Percentiles rank a stretch among this genome's conserved stretches.
These are phyloP conservation scores for Fregata magnificens DNA, from an alignment of 2,113 vertebrate species.

Conservation along the genomic window DNA sequence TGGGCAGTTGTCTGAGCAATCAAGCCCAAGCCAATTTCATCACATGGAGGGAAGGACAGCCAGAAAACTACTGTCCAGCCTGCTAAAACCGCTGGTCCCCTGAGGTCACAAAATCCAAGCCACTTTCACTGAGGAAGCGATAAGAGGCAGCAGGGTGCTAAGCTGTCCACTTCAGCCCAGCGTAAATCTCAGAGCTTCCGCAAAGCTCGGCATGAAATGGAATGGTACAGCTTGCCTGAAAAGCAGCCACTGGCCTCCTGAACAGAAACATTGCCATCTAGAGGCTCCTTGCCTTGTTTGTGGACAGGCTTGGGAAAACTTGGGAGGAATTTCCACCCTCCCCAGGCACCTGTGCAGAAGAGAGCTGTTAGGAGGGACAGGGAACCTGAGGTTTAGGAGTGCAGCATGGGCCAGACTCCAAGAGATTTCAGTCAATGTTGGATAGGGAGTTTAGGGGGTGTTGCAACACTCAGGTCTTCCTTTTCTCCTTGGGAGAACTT, in stretches of 20 bases:
- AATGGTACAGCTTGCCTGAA: not conserved
- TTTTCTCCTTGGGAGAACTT: not conserved
- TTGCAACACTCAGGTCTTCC: not conserved
- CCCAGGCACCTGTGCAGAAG: not conserved
- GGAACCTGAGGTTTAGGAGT: not conserved
- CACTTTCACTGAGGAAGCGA: not conserved
- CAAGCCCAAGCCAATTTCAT: not conserved
- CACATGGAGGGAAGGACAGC: not conserved
- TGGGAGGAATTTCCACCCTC: not conserved
- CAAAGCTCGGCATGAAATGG: not conserved
- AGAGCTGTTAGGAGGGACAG: not conserved
- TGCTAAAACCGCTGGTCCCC: not conserved
- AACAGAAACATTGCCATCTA: constrained; percentile 79
- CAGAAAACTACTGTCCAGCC: not conserved
- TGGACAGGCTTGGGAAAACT: not conserved
- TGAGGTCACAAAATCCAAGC: not conserved
- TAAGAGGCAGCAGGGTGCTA: constrained; percentile 8
- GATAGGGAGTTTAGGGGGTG: not conserved
- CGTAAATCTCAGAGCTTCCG: not conserved
- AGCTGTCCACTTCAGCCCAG: not conserved
- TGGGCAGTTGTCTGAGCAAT: not conserved
- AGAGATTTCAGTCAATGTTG: not conserved
- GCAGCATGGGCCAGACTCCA: not conserved
- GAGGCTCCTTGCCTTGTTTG: not conserved
- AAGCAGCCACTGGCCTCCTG: not conserved